A percentile compares a stretch with the other conserved stretches of the same genome.
Conservation (phyloP, 2,113 vertebrate genomes). For the Herpailurus yagouaroundi region DNA sequence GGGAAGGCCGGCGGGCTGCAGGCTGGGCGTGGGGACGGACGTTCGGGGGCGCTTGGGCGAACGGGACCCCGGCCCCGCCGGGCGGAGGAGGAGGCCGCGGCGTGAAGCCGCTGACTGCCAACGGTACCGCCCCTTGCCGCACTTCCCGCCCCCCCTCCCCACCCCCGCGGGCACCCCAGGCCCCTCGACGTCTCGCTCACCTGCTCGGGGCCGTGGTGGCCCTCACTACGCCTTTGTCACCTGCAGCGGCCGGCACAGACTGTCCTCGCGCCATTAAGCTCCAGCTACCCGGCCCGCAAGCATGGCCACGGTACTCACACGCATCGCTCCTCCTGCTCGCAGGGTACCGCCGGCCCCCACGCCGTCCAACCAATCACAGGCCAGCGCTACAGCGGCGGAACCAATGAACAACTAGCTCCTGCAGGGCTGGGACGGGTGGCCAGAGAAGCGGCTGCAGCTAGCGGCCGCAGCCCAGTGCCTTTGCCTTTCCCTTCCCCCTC, state of each 20-base stretch:
- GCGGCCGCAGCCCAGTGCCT: too few species aligned
- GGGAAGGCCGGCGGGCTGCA: not conserved
- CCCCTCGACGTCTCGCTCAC: constrained; percentile 47
- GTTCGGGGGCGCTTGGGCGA: not conserved
- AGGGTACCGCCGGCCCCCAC: not conserved
- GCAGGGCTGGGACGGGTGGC: not conserved
- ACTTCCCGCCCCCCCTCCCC: not conserved
- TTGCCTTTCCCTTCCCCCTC: not conserved
- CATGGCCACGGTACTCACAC: not conserved
- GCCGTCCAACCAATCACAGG: constrained; percentile 71
- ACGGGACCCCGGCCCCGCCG: rapidly evolving
- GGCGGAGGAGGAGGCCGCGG: not conserved
- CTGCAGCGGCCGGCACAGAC: not conserved
- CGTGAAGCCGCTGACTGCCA: not conserved
- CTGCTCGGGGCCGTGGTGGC: constrained; percentile 13
- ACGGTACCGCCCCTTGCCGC: not conserved
- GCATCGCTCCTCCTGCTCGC: not conserved
- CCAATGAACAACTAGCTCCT: constrained; percentile 58
- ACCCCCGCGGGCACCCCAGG: too few species aligned
- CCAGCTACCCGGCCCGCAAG: not conserved
- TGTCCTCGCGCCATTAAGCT: not conserved
- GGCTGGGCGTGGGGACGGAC: not conserved
- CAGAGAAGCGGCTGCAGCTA: rapidly evolving
- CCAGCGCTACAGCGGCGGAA: not conserved
- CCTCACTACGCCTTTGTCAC: constrained; percentile 13